Evolutionary conservation across 2,888 invertebrate species (phyloP).

Genomic region (Mamestra brassicae): DNA sequence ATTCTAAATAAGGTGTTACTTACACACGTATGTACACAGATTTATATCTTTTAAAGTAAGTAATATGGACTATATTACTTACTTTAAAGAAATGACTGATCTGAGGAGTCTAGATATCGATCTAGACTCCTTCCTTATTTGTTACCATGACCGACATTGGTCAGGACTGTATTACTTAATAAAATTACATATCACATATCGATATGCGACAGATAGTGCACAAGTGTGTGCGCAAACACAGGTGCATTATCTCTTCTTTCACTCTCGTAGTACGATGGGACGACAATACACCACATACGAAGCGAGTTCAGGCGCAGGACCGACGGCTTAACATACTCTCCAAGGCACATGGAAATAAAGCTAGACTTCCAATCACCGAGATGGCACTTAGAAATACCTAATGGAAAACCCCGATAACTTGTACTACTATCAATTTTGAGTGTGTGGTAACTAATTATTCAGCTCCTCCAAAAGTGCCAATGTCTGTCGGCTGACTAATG

Average conservation of each 20-base stretch:
- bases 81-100: too few species aligned
- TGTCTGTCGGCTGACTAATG: slow-evolving; percentile 29
- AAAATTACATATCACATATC: too few species aligned
- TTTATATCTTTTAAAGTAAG: too few species aligned
- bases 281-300: neutral
- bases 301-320: neutral
- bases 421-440: neutral
- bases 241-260: too few species aligned
- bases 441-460: slow-evolving; percentile 18
- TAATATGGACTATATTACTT: too few species aligned
- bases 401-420: neutral
- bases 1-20: neutral
- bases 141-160: too few species aligned
- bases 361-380: neutral
- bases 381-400: neutral
- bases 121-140: too few species aligned
- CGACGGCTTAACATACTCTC: neutral
- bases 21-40: neutral
- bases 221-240: neutral
- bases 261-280: neutral
- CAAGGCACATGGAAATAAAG: neutral
- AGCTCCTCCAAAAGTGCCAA: slow-evolving; percentile 9
- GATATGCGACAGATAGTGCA: neutral
- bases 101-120: neutral
- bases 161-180: too few species aligned